A percentile compares a stretch with the other conserved stretches of the same genome.
phyloP scores from a whole-genome alignment of 2,113 vertebrate species.

The Limnothrissa miodon region DNA sequence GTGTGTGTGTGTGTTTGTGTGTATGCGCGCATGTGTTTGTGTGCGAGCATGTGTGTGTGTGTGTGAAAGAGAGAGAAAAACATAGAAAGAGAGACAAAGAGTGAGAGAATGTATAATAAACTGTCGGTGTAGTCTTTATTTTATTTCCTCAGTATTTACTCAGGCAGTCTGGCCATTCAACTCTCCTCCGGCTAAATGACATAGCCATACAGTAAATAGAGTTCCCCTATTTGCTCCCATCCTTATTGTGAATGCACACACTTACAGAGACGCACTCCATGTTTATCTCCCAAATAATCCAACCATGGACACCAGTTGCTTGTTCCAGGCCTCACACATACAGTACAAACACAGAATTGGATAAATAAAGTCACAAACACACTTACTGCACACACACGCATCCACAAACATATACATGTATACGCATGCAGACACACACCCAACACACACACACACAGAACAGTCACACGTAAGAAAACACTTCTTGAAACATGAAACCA shows the following conservation, averaged over 20 bases:
- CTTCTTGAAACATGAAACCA: background rate
- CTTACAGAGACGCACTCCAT: background rate
- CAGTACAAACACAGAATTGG: background rate
- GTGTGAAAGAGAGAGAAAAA: background rate
- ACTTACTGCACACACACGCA: conserved; percentile 1
- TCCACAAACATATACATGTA: background rate
- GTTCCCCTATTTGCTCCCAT: background rate
- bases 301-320: background rate
- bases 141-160: background rate
- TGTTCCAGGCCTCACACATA: background rate
- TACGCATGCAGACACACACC: background rate
- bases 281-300: background rate
- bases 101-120: background rate
- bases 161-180: background rate
- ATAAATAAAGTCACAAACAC: background rate
- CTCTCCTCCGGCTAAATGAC: background rate
- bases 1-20: conserved; percentile 15
- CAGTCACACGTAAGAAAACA: background rate
- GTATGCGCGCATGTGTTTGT: conserved; percentile 4
- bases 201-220: background rate
- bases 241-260: background rate
- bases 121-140: background rate
- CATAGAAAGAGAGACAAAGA: background rate
- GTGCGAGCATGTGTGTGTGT: background rate
- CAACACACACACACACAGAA: conserved; percentile 14